These are phyloP conservation scores for Pangasianodon gigas DNA, from an alignment of 2,113 vertebrate genomes.

Conservation along the genomic window DNA sequence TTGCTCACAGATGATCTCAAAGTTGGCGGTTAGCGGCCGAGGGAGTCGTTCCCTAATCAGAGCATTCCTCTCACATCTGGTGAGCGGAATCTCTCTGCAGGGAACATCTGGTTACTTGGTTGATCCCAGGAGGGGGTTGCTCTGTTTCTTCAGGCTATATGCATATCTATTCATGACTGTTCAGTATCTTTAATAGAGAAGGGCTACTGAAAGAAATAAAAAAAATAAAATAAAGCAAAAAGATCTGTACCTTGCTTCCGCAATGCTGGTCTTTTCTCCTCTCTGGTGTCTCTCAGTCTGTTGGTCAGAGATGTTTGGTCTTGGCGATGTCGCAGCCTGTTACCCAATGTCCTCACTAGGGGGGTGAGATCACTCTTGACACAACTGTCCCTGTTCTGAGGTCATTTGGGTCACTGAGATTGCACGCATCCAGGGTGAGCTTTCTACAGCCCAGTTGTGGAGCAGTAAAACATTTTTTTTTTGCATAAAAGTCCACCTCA, in stretches of 20 bases:
- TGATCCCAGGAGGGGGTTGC: conserved; percentile 15
- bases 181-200: neutral
- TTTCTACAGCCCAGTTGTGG: neutral
- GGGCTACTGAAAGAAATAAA: neutral
- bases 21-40: neutral
- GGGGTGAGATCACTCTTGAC: conserved; percentile 45
- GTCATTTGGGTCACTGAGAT: conserved; percentile 26
- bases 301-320: neutral
- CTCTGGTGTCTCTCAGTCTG: neutral
- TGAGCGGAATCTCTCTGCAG: conserved; percentile 30
- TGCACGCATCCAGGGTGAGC: conserved; percentile 6
- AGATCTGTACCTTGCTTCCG: neutral
- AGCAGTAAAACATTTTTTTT: neutral
- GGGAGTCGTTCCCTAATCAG: conserved; percentile 32
- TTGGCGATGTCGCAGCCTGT: conserved; percentile 43
- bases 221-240: neutral
- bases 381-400: conserved; percentile 32
- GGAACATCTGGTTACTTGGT: conserved; percentile 43
- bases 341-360: conserved; percentile 21
- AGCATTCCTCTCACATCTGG: conserved; percentile 49
- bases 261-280: neutral
- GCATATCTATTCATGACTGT: neutral
- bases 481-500: neutral
- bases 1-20: conserved; percentile 33
- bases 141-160: conserved; percentile 5